phyloP scores from a whole-genome alignment of 2,888 invertebrate species.

The Erynnis tages region DNA sequence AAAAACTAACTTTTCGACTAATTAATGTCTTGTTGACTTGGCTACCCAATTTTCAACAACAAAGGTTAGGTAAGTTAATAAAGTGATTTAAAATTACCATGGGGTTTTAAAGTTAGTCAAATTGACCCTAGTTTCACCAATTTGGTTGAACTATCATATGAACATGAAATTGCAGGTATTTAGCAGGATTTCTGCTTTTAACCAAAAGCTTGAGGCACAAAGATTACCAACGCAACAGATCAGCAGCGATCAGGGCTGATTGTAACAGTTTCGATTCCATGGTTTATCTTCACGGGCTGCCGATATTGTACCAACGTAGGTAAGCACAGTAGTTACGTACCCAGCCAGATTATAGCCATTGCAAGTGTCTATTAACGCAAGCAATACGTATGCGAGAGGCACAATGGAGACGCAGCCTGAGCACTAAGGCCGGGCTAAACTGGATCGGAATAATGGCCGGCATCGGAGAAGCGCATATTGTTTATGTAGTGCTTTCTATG shows the following conservation, averaged over 20 bases:
- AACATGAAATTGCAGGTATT: too few species aligned
- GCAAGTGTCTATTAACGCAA: conserved; percentile 18
- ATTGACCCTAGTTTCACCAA: too few species aligned
- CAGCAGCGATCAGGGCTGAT: not conserved
- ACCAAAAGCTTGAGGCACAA: too few species aligned
- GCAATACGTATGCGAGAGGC: not conserved
- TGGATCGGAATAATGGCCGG: conserved; percentile 20
- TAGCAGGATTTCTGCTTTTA: too few species aligned
- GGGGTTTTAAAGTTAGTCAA: too few species aligned
- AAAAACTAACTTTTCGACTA: too few species aligned
- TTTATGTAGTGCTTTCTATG: conserved; percentile 23
- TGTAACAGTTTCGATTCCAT: not conserved
- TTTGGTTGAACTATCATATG: too few species aligned
- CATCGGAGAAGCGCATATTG: conserved; percentile 22
- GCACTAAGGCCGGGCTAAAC: conserved; percentile 23
- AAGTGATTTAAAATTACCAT: too few species aligned
- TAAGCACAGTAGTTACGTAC: not conserved
- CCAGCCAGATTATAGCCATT: conserved; percentile 13
- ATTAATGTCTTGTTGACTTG: too few species aligned
- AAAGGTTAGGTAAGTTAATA: too few species aligned
- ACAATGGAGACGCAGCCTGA: conserved; percentile 20
- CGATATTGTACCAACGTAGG: not conserved
- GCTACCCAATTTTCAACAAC: too few species aligned
- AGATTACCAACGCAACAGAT: not conserved
- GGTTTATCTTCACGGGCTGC: not conserved